These are phyloP conservation scores for Falcunculus frontatus DNA, from an alignment of 2,113 vertebrate species.

Conservation along the genomic window DNA sequence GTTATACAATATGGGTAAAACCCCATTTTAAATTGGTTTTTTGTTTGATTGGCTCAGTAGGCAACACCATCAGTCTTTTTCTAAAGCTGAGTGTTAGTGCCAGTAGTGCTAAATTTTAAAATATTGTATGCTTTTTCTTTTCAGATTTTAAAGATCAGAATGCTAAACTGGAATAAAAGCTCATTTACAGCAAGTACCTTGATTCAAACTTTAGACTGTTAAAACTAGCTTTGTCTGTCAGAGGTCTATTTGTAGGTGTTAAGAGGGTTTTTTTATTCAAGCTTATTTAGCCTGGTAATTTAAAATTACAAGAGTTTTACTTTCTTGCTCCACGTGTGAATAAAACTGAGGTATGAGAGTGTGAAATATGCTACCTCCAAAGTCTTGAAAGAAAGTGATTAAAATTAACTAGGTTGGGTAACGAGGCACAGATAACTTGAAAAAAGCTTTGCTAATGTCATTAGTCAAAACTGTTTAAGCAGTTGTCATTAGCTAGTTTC, in stretches of 20 bases:
- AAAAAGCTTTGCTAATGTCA: not conserved
- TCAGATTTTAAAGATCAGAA: not conserved
- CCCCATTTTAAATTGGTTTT: not conserved
- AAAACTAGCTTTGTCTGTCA: not conserved
- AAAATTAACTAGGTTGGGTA: not conserved
- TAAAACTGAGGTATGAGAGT: not conserved
- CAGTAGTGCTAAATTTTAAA: not conserved
- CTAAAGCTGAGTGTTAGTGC: not conserved
- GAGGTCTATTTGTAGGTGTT: not conserved
- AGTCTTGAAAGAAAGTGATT: not conserved
- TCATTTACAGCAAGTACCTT: not conserved
- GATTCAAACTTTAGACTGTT: not conserved
- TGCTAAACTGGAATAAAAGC: not conserved
- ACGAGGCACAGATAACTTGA: not conserved
- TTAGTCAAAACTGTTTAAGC: not conserved
- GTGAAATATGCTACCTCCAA: not conserved
- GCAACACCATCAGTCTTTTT: not conserved
- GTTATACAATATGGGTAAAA: not conserved
- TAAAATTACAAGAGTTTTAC: not conserved
- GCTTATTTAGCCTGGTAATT: not conserved
- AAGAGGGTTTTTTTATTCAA: not conserved
- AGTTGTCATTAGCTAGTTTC: not conserved
- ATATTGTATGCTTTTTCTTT: not conserved
- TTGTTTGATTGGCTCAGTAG: not conserved
- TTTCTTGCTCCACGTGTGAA: accelerated